Evolutionary conservation across 2,888 invertebrate species (phyloP), one percentile per base, ranked within the genome.

Genomic region (Drosophila subsilvestris): DNA sequence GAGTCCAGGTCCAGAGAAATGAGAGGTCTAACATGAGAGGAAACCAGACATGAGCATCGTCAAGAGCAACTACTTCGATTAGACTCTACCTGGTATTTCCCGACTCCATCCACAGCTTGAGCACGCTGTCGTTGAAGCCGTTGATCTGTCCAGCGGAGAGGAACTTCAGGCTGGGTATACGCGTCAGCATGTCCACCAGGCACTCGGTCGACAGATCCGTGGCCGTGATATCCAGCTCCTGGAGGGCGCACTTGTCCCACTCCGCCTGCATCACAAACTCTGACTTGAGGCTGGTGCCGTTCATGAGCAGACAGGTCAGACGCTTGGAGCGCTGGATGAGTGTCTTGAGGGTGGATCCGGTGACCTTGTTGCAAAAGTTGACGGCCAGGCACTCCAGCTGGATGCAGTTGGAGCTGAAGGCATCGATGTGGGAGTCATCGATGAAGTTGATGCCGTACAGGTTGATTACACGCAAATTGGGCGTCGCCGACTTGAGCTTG

Each of bases 381-480:
- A 99, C 97, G 5, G 99, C 98, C 72, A 99, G 93, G 89, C 98
- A 98, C 92, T 99, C 99, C 90, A 99, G 93, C 95, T 99, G 94
- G 86, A 98, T 98, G 91, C 98, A 98, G 90, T 98, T 98, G 3
- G 97, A 97, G 81, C 97, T 97, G 92, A 99, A 97, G 0, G 99
- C 98, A 91, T 99, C 99, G 53, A 99, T 98, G 87, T 99, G 99
- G 0, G 98, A 97, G 93, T 99, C 99, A 86, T 99, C 99, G 8
- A 99, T 97, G 84, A 99, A 99, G 92, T 98, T 98, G 79, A 99
- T 99, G 0, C 99, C 99, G 91, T 99, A 99, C 54, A 99, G 93
- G 92, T 99, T 99, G 88, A 99, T 99, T 9, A 99, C 98, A 74
- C 98, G 94, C 72, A 99, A 93, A 93, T 99, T 99, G 0, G 99